These are phyloP conservation scores for Epistrophella euchroma DNA, from an alignment of 2,888 invertebrate genomes.

Conservation along the genomic window DNA sequence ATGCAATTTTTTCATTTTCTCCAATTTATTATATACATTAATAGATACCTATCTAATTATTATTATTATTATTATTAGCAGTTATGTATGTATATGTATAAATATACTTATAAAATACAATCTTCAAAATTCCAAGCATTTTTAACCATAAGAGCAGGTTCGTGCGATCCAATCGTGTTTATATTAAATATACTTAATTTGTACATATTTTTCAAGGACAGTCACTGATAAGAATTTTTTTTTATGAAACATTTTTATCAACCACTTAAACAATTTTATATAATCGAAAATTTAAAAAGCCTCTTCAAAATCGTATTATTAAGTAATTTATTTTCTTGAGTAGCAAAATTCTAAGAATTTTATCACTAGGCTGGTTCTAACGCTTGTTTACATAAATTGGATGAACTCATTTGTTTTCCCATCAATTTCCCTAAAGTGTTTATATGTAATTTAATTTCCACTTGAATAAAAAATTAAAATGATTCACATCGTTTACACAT, in stretches of 20 bases:
- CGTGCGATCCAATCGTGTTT: too few species aligned
- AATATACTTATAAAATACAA: too few species aligned
- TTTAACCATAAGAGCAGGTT: too few species aligned
- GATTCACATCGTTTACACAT: conserved; percentile 3
- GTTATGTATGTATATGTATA: too few species aligned
- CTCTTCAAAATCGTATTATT: conserved; percentile 37
- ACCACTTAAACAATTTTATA: neutral
- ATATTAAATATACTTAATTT: too few species aligned
- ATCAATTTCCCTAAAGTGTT: conserved; percentile 30
- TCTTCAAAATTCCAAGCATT: too few species aligned
- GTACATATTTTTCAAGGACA: conserved; percentile 1
- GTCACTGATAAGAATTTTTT: neutral
- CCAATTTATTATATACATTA: too few species aligned
- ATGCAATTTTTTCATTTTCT: too few species aligned
- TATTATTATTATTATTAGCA: too few species aligned
- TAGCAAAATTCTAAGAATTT: conserved; percentile 29
- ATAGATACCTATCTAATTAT: too few species aligned
- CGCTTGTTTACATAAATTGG: conserved; percentile 21
- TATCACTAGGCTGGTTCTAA: neutral
- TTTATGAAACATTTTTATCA: neutral
- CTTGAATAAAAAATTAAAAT: conserved; percentile 26
- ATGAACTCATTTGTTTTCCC: conserved; percentile 56
- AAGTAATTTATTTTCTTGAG: conserved; percentile 20
- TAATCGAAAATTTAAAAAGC: neutral
- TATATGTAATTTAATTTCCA: conserved; percentile 57